Base-by-base conservation (phyloP, 2,888 invertebrate genomes). In the Troides helena region DNA sequence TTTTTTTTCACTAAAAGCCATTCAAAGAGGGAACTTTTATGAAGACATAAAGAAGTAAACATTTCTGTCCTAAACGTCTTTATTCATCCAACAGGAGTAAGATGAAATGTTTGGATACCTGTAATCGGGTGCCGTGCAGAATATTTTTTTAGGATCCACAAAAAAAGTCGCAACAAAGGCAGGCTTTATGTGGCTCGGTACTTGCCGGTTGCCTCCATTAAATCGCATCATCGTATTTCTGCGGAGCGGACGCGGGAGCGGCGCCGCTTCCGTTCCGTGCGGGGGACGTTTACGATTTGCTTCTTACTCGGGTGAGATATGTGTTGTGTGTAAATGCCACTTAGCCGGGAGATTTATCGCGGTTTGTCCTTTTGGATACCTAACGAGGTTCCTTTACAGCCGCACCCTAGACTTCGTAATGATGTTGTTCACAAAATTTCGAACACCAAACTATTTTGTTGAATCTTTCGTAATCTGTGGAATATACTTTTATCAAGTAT, bases 251-350 rank as follows among this genome's bases (percentile, higher is more conserved):
- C 85, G 73, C 83, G 80, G 81, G 78, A 70, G 69, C 69, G 66
- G 74, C 75, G 74, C 73, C 76, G 74, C 73, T 70, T 74, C 74
- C 76, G 76, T 81, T 77, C 79, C 82, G 79, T 76, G 80, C 72
- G 76, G 70, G 71, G 80, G 89, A 90, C 88, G 77, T 91, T 91
- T 90, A 91, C 90, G 91, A 90, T 88, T 88, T 83, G 81, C 83
- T 82, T 84, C 85, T 83, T 82, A 80, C 85, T 78, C 74, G 79
- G 74, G 74, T 80, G 78, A 80, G 79, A 85, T 87, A 87, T 88
- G 86, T 86, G 85, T 86, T 85, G 86, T 82, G 87, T 83, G 87
- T 90, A 91, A 90, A 90, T 84, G 91, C 89, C 90, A 90, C 88
- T 90, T 90, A 88, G 80, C 76, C 73, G 73, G 82, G 78, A 87